These are phyloP conservation scores for Gobionotothen gibberifrons DNA, from an alignment of 2,797 vertebrate genomes.

Conservation along the genomic window DNA sequence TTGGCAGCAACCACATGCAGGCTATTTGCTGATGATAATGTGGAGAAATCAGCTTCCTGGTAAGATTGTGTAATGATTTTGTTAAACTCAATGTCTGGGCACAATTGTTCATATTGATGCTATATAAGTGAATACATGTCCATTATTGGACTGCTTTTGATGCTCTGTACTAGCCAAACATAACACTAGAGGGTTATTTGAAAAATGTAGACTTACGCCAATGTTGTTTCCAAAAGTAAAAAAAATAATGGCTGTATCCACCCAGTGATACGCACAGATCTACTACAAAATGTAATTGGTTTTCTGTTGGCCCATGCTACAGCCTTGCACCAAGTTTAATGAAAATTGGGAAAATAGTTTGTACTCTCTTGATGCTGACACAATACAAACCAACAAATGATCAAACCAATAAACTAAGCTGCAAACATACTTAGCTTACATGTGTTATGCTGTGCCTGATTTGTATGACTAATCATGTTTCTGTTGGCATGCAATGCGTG, in stretches of 20 bases:
- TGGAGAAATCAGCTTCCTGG: not conserved
- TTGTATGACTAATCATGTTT: conserved; percentile 20
- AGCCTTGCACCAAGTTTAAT: too few relatives aligned
- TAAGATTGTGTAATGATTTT: not conserved
- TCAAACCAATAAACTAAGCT: too few relatives aligned
- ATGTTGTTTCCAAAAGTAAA: too few relatives aligned
- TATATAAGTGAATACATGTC: not conserved
- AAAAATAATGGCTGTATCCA: too few relatives aligned
- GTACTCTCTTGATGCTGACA: too few relatives aligned
- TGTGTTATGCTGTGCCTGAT: not conserved
- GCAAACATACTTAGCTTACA: not conserved
- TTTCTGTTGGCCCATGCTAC: too few relatives aligned
- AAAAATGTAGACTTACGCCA: too few relatives aligned
- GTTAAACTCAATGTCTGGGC: not conserved
- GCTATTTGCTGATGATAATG: not conserved
- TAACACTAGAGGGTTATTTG: too few relatives aligned
- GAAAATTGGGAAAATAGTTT: too few relatives aligned
- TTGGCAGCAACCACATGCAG: not conserved
- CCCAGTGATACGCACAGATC: too few relatives aligned
- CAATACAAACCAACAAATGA: too few relatives aligned
- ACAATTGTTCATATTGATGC: not conserved
- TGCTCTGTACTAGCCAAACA: not conserved
- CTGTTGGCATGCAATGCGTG: conserved; percentile 5
- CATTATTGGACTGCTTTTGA: not conserved
- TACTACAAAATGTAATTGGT: too few relatives aligned